Evolutionary conservation across 1,140 invertebrate species (phyloP), one percentile per base, ranked within the genome.

Genomic region (Drosophila miranda): DNA sequence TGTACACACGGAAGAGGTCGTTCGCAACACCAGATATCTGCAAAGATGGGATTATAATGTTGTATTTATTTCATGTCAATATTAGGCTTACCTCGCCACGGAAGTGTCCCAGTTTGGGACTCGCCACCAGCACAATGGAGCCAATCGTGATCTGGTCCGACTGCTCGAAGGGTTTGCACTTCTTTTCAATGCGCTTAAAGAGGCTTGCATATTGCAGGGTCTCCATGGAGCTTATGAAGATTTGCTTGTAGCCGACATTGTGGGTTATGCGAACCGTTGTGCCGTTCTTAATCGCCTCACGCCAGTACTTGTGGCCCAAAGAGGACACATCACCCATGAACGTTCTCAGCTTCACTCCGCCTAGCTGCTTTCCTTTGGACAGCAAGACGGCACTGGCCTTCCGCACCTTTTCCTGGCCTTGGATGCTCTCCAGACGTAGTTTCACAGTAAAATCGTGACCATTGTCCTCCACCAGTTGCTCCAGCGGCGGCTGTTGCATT

Each of bases 251-350:
- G 42, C 21, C 54, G 2, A 52, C 6, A 1, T 87, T 34, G 30
- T 62, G 57, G 0, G 69, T 68, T 0, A 86, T 86, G 21, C 58
- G 68, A 5, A 87, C 81, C 2, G 11, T 4, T 16, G 42, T 44
- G 0, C 48, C 45, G 5, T 64, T 45, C 0, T 42, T 30, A 4
- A 87, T 46, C 2, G 69, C 21, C 5, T 82, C 52, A 1, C 41
- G 46, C 82, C 73, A 87, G 38, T 44, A 81, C 43, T 75, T 81
- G 6, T 45, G 51, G 0, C 74, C 78, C 6, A 84, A n/a, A 3
- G 64, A 46, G 7, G 34, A 44, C 3, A 62, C 21, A 2, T 14
- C 26, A 1, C 77, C 81, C 11, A 51, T 9, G 13, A 86, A 86
- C 0, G 54, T 59, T 4, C 6, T 57, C 0, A 41, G 21, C 1